Evolutionary conservation across 2,888 invertebrate species (phyloP).

Genomic region (Acleris laterana): DNA sequence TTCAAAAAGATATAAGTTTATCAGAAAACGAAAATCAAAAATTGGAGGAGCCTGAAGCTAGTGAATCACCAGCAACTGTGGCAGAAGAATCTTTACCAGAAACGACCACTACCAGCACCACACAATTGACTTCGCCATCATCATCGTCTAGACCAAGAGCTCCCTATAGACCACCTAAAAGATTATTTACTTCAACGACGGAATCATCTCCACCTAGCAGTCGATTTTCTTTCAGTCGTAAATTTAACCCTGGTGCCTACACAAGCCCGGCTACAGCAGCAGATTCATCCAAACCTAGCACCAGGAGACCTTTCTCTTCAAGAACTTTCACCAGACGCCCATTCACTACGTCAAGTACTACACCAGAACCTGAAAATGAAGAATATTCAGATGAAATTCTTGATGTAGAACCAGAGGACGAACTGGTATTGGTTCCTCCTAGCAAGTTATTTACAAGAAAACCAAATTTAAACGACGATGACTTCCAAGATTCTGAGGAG

Average conservation of each 20-base stretch:
- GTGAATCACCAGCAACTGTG: constrained; percentile 46
- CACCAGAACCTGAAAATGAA: constrained; percentile 63
- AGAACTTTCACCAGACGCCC: constrained; percentile 71
- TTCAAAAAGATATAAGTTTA: constrained; percentile 54
- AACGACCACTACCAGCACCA: constrained; percentile 63
- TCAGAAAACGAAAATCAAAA: constrained; percentile 49
- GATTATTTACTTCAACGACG: constrained; percentile 73
- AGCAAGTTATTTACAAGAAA: constrained; percentile 73
- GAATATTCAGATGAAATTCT: constrained; percentile 55
- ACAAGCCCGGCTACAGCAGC: constrained; percentile 72
- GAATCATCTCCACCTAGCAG: constrained; percentile 68
- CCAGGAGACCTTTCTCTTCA: constrained; percentile 68
- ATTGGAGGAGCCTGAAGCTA: constrained; percentile 16
- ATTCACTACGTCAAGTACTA: constrained; percentile 72
- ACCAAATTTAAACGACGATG: constrained; percentile 56
- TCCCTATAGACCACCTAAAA: constrained; percentile 73
- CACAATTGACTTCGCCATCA: constrained; percentile 53
- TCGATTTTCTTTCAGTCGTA: constrained; percentile 72
- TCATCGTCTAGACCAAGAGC: constrained; percentile 62
- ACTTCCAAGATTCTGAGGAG: constrained; percentile 47
- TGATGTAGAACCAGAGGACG: constrained; percentile 71
- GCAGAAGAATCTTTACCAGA: constrained; percentile 46
- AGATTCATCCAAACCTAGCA: constrained; percentile 58
- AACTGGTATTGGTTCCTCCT: constrained; percentile 73
- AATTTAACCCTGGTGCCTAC: constrained; percentile 76